Base-by-base conservation (phyloP, 2,113 vertebrate genomes). In the Pogona vitticeps region DNA sequence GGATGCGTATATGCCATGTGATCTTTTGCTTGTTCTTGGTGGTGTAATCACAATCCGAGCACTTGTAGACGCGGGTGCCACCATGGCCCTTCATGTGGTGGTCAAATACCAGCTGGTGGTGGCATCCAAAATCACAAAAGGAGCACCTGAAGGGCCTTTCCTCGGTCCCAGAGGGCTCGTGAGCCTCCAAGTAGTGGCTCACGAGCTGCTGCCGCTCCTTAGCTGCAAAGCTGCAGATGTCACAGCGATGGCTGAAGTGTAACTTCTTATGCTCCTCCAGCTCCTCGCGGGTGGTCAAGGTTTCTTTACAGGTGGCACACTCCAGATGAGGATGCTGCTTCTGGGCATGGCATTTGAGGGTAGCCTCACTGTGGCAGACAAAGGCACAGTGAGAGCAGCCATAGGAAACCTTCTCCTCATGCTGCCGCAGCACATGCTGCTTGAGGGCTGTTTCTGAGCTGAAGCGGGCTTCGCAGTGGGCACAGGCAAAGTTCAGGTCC, bases 11-110 rank as follows among this genome's bases (percentile, higher is more conserved):
- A 91, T 99, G 99, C 98, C 98, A 99, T 0, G 98, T 99, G 94
- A 99, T 99, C 94, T 99, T 99, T 95, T 99, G 99, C 91, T 97
- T 97, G 96, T 98, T 99, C 86, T 96, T 96, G 68, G 98, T 99
- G 61, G 97, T 98, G 85, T 98, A 99, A 18, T 97, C 89, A 0
- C 99, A 99, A 91, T 99, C 98, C 0, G 97, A 96, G 94, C 99
- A 99, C 91, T 98, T 98, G 96, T 99, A 99, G 71, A 99, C 75
- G 0, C 98, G 97, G 20, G 97, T 98, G 33, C 98, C 98, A 2
- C 98, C 98, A 0, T 99, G 98, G 2, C 97, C 97, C n/a, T 98
- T 98, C 68, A 98, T 94, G 6, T 99, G 98, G 90, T 98, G 98
- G 94, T 99, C 98, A 0, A 98, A 95, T 65, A 99, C 98, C 42